Evolutionary conservation across 2,888 invertebrate species (phyloP).

Genomic region (Parnassius orleans): DNA sequence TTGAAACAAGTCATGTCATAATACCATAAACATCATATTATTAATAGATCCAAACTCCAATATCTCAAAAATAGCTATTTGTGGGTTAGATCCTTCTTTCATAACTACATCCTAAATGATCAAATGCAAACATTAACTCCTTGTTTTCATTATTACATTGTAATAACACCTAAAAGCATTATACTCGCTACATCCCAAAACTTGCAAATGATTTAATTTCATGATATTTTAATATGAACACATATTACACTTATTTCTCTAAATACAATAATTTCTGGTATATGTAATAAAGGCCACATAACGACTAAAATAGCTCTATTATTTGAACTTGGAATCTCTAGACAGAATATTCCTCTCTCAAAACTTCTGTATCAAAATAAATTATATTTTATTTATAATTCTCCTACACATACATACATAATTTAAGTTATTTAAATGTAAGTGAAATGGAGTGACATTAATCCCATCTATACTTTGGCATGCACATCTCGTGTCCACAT

Average conservation of each 20-base stretch:
- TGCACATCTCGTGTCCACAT: too few relatives aligned
- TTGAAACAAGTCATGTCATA: too few relatives aligned
- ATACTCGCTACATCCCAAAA: not conserved
- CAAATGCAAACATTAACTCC: not conserved
- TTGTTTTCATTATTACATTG: not conserved
- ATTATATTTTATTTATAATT: not conserved
- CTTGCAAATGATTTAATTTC: slow-evolving; percentile 1
- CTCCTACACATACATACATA: too few relatives aligned
- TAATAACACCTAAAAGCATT: not conserved
- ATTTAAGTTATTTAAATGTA: too few relatives aligned
- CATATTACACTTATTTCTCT: not conserved
- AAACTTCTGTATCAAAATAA: not conserved
- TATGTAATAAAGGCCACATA: slow-evolving; percentile 1
- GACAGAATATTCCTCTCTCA: not conserved
- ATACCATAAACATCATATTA: too few relatives aligned
- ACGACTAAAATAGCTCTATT: not conserved
- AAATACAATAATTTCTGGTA: not conserved
- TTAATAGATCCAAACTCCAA: too few relatives aligned
- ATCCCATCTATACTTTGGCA: too few relatives aligned
- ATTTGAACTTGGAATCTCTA: not conserved
- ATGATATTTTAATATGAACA: not conserved
- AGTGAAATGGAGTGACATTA: too few relatives aligned
- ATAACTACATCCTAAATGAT: not conserved
- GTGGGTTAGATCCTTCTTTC: too few relatives aligned
- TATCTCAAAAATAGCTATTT: too few relatives aligned